These are phyloP conservation scores for Melangyna quadrimaculata DNA, from an alignment of 2,888 invertebrate species.

Conservation along the genomic window DNA sequence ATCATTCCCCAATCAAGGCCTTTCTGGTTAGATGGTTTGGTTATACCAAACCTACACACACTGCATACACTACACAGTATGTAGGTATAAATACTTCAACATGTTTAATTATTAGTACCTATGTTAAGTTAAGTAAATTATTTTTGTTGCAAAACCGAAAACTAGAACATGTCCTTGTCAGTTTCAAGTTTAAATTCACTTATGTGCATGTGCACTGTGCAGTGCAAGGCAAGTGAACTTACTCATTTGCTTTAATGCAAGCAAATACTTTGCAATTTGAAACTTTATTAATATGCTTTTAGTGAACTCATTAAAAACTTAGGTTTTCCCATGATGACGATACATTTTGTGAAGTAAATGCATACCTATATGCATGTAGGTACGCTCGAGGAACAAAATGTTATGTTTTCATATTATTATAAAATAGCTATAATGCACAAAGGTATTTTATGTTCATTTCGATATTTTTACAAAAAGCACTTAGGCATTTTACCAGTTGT, in stretches of 20 bases:
- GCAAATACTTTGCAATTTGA: background rate
- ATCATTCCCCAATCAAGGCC: too few species aligned
- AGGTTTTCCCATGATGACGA: background rate
- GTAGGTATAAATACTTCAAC: too few species aligned
- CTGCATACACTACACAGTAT: too few species aligned
- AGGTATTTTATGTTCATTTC: conserved; percentile 8
- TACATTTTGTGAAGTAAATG: background rate
- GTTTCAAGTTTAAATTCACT: conserved; percentile 17
- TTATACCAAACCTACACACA: too few species aligned
- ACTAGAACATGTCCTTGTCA: background rate
- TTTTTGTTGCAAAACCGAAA: background rate
- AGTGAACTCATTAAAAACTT: conserved; percentile 9
- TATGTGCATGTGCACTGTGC: too few species aligned
- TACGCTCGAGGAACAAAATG: background rate
- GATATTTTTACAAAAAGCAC: background rate
- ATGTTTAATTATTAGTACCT: too few species aligned
- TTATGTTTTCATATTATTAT: background rate
- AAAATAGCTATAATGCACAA: background rate
- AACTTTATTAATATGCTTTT: conserved; percentile 31
- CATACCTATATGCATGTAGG: too few species aligned
- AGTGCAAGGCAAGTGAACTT: background rate
- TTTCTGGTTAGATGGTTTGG: too few species aligned
- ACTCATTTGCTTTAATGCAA: conserved; percentile 12
- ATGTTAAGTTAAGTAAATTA: background rate
- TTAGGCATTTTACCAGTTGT: background rate